Evolutionary conservation across 2,113 vertebrate genomes (phyloP).

Genomic region (Rhipidura dahli): DNA sequence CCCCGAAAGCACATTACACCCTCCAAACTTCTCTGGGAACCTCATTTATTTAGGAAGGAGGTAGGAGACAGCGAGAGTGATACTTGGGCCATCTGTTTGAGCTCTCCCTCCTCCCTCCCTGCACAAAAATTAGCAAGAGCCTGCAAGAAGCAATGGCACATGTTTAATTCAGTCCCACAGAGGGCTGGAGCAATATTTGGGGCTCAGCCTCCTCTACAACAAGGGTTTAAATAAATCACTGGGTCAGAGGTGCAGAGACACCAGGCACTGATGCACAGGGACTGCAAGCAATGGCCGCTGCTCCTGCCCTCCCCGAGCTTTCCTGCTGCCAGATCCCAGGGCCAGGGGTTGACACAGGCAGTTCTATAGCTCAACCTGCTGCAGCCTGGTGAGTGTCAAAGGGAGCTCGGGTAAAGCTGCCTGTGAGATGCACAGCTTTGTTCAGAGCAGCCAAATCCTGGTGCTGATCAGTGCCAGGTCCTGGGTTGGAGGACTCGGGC

Average conservation of each 20-base stretch:
- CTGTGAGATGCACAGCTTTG: background rate
- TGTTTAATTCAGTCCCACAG: slow-evolving; percentile 22
- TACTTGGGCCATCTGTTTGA: slow-evolving; percentile 6
- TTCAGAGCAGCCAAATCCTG: background rate
- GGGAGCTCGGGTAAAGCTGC: background rate
- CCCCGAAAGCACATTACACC: background rate
- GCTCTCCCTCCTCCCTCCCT: background rate
- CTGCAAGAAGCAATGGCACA: background rate
- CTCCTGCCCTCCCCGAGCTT: background rate
- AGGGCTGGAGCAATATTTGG: background rate
- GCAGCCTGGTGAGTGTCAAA: background rate
- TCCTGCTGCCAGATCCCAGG: background rate
- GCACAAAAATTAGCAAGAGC: background rate
- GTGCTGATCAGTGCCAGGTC: background rate
- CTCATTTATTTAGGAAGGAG: slow-evolving; percentile 30
- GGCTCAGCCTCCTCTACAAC: background rate
- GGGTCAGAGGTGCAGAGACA: background rate
- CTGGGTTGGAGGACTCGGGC: background rate
- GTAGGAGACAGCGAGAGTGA: background rate
- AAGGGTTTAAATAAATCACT: background rate
- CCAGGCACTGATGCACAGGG: background rate
- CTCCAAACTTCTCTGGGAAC: background rate
- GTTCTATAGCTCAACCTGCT: background rate
- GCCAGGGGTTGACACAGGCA: background rate
- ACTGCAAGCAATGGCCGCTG: background rate